Conservation (phyloP, 2,113 vertebrate genomes). For the Aspidoscelis tigris region DNA sequence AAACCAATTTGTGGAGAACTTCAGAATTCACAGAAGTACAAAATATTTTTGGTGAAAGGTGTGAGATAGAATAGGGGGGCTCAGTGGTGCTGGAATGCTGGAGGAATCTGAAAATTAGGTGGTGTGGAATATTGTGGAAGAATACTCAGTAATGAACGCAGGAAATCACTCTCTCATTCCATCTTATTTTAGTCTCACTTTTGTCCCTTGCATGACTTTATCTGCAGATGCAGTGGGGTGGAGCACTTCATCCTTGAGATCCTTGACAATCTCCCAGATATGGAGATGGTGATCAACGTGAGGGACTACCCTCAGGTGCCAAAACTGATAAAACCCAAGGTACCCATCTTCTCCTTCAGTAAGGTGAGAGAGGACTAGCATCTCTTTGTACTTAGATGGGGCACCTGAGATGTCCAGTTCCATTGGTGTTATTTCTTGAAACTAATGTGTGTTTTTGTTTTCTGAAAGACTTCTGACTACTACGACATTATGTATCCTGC, state of each 20-base stretch:
- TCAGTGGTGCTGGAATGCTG: not conserved
- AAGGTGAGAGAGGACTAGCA: constrained; percentile 80
- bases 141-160: not conserved
- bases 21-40: not conserved
- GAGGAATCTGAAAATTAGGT: not conserved
- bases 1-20: not conserved
- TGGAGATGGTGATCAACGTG: constrained; percentile 96
- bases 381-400: not conserved
- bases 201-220: not conserved
- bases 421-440: not conserved
- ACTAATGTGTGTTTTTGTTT: constrained; percentile 38
- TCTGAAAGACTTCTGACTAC: constrained; percentile 88
- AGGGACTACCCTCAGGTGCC: constrained; percentile 95
- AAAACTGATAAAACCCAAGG: constrained; percentile 85
- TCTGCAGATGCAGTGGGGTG: constrained; percentile 90
- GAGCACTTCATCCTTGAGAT: constrained; percentile 94
- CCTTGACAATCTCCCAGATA: constrained; percentile 86
- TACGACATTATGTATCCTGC: constrained; percentile 98
- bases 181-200: not conserved
- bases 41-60: not conserved
- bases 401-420: not conserved
- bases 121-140: not conserved
- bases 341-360: constrained; percentile 96
- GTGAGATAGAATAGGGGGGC: not conserved
- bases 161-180: not conserved